Conservation (phyloP, 2,113 vertebrate species). For the Ciconia stormi region DNA sequence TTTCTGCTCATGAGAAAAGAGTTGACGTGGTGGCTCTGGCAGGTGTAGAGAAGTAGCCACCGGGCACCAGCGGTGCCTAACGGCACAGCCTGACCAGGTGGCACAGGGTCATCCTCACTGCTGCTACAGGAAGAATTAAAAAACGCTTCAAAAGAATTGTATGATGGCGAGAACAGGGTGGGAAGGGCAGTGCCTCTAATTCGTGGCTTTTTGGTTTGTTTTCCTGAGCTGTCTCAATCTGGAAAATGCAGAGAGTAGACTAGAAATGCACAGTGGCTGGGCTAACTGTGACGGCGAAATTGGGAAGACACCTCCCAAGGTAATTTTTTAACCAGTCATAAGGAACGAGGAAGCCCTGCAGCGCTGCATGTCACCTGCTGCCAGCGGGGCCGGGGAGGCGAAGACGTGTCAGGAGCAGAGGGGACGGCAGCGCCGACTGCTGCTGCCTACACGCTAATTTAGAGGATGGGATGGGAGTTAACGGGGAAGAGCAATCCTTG, state of each 20-base stretch:
- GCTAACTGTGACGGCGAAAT: background rate
- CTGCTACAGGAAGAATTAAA: background rate
- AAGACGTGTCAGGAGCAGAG: background rate
- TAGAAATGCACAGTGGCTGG: background rate
- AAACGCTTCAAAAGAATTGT: background rate
- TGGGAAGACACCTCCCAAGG: background rate
- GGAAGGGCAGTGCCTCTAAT: background rate
- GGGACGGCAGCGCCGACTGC: accelerated
- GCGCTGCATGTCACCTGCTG: background rate
- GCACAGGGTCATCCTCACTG: background rate
- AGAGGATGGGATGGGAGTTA: background rate
- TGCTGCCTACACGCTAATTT: accelerated
- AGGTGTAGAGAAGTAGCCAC: background rate
- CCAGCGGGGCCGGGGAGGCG: accelerated
- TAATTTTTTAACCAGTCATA: background rate
- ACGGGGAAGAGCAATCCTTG: background rate
- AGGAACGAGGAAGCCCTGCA: background rate
- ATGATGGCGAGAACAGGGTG: background rate
- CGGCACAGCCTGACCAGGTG: background rate
- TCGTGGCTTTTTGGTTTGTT: background rate
- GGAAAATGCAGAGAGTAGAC: background rate
- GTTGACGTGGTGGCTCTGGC: background rate
- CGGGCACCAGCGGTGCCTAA: accelerated
- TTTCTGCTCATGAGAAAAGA: background rate
- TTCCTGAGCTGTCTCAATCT: background rate